Evolutionary conservation across 2,888 invertebrate genomes (phyloP), one percentile per base, ranked within the genome.

Genomic region (Cancer borealis): DNA sequence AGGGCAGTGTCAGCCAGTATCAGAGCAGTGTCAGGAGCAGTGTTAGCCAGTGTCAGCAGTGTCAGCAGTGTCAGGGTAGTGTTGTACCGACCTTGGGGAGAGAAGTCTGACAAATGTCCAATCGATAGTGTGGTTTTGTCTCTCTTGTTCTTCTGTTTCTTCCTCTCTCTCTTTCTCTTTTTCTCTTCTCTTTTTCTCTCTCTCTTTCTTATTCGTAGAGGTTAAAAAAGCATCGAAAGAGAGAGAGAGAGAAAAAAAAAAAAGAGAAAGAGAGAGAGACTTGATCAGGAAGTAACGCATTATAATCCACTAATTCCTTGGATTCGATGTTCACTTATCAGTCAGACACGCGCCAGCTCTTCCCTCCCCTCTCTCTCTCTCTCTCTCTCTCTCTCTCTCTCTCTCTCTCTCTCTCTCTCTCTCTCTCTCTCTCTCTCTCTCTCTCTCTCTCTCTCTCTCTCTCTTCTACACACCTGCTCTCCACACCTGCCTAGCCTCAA

Each of bases 291-390:
- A 49, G 26, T 21, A 21, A 26, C 46, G 46, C 46, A 46, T 49
- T 49, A 26, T 89, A 90, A 90, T 49, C 54, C 89, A 26, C 26
- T 90, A 90, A 90, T 90, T 54, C 49, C 89, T 30, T 17, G 89
- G 89, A 49, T 49, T 26, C 54, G 89, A 90, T 90, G 89, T 90
- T 90, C 89, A 90, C 54, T 90, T 90, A 54, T 90, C 89, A 49
- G 89, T 26, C 89, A 6, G 89, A 54, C 89, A 90, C 89, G 89
- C 49, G 89, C 47, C 89, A 49, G 30, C 26, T 12, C 12, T 14
- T 26, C 89, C 54, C 12, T 12, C 54, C 54, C 54, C 26, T 12
- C 46, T 10, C 49, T n/a, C 49, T 89, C 89, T 47, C 89, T 89
- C 89, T 90, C 47, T 88, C 88, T 88, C 88, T 88, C 88, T 79